Base-by-base conservation (phyloP, 2,797 vertebrate species). In the Tadarida brasiliensis region DNA sequence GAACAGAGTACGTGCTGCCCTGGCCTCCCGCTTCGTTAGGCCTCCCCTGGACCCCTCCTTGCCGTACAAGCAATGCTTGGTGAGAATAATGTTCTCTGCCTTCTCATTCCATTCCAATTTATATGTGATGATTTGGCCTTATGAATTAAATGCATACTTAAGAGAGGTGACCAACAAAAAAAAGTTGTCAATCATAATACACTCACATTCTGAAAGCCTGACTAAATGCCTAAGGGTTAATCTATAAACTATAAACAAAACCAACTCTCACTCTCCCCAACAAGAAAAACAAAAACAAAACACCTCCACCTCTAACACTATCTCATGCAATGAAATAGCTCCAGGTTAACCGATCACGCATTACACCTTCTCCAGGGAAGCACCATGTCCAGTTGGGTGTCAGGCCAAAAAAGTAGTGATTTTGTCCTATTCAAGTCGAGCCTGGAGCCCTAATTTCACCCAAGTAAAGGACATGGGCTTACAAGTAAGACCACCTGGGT, bases 131-230 rank as follows among this genome's bases (percentile, higher is more conserved):
- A n/a, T 91, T 93, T 80, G 19, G 11, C 26, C 28, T 90, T 80
- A 74, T 61, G 24, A 82, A 86, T 81, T 59, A 90, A 54, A 80
- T 68, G n/a, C 7, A 44, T 44, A 74, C 87, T 74, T 49, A 91
- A 93, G 49, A 33, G 11, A 82, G 35, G 24, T 74, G 35, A 81
- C 26, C 78, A 88, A 82, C 3, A 91, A 94, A 44, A 80, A 87
- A 68, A 68, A 91, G 65, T 20, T 88, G 22, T 68, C 33, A 63
- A 76, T 90, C 47, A 78, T 73, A 67, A 92, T 51, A 70, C 19
- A 78, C 44, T 59, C 4, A 70, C 14, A 26, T 78, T 88, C 28
- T 71, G 26, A 78, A 93, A 93, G 47, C 12, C 68, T 63, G 17
- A 59, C 51, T 78, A 59, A 78, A 84, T 44, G 33, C 33, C 26